Conservation (phyloP, 2,888 invertebrate species). For the Andrena bicolor region DNA sequence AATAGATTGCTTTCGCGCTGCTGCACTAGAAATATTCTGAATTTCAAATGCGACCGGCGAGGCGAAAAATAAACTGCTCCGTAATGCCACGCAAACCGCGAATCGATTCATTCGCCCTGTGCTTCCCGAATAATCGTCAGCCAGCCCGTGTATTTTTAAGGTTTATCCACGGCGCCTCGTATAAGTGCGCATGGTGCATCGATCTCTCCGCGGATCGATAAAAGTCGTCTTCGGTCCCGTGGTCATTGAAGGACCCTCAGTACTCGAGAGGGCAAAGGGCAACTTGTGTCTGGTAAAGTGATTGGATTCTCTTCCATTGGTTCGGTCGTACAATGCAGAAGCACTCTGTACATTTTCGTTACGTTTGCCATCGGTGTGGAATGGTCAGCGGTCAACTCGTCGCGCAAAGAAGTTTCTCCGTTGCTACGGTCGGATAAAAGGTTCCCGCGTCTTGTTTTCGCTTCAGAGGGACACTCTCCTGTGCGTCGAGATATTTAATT, state of each 20-base stretch:
- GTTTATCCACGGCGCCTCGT: background rate
- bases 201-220: background rate
- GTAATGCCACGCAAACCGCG: background rate
- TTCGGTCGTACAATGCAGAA: background rate
- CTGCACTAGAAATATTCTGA: constrained; percentile 15
- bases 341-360: background rate
- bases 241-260: constrained; percentile 17
- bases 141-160: background rate
- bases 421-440: background rate
- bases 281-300: too few species aligned
- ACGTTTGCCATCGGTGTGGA: background rate
- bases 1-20: background rate
- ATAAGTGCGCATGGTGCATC: background rate
- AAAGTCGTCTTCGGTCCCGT: constrained; percentile 17
- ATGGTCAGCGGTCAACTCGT: background rate
- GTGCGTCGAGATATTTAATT: constrained; percentile 6
- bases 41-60: constrained; percentile 13
- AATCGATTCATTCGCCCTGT: background rate
- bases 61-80: constrained; percentile 14
- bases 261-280: constrained; percentile 38
- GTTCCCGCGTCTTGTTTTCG: background rate
- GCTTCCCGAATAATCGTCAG: constrained; percentile 7
- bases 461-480: background rate
- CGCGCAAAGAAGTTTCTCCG: background rate
- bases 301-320: too few species aligned